A percentile compares a stretch with the other conserved stretches of the same genome.
Conservation (phyloP, 2,888 invertebrate species). For the Brenthis daphne region DNA sequence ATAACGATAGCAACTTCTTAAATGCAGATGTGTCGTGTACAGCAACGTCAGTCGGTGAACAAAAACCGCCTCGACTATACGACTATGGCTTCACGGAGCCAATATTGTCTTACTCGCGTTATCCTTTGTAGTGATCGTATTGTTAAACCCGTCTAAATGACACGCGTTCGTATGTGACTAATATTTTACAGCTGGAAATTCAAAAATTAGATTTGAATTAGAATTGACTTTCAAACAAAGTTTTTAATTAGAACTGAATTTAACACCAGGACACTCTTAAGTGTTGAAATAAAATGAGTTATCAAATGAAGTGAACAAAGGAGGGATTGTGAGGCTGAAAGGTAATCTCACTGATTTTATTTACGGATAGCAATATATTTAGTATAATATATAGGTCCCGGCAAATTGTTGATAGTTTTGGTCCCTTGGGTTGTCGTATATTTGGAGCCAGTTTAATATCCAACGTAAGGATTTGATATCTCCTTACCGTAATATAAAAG, state of each 20-base stretch:
- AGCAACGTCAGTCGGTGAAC: conserved; percentile 77
- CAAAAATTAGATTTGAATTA: conserved; percentile 27
- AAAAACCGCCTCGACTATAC: conserved; percentile 65
- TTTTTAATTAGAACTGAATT: conserved; percentile 32
- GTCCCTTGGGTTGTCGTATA: conserved; percentile 21
- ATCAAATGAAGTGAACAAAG: conserved; percentile 75
- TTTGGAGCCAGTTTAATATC: conserved; percentile 31
- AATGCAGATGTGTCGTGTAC: conserved; percentile 81
- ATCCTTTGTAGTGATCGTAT: conserved; percentile 63
- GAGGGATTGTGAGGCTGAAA: conserved; percentile 66
- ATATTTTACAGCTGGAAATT: conserved; percentile 46
- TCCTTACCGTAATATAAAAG: conserved; percentile 1
- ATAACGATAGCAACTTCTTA: conserved; percentile 83
- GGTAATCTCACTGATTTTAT: conserved; percentile 53
- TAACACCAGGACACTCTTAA: conserved; percentile 49
- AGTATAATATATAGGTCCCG: conserved; percentile 27
- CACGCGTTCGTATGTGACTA: conserved; percentile 54
- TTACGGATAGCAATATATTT: conserved; percentile 33
- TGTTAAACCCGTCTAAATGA: conserved; percentile 56
- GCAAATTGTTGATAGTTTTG: not conserved
- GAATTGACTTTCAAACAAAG: conserved; percentile 35
- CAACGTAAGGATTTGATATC: conserved; percentile 28
- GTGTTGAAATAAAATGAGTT: conserved; percentile 58
- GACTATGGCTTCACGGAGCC: conserved; percentile 60
- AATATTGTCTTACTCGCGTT: conserved; percentile 52